phyloP scores from a whole-genome alignment of 37 sponge, comb jelly and placozoan genomes.

The Amphimedon queenslandica region DNA sequence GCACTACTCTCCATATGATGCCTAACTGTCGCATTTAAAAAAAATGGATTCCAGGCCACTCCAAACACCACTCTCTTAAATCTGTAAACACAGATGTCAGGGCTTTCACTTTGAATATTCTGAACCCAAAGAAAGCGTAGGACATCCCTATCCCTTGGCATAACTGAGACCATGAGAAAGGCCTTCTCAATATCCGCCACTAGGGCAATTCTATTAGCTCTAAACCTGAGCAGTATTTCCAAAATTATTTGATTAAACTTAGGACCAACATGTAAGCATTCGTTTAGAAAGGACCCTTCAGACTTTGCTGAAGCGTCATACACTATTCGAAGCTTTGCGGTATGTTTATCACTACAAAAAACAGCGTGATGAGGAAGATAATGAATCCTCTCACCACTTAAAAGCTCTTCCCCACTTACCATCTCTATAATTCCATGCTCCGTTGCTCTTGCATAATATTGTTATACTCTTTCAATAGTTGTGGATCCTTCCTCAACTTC shows the following conservation, averaged over 20 bases:
- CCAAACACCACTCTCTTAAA: not conserved
- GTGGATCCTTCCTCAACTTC: no score
- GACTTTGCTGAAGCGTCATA: no score
- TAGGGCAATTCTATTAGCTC: conserved; percentile 21
- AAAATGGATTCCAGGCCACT: not conserved
- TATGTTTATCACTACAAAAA: no score
- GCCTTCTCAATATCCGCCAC: conserved; percentile 54
- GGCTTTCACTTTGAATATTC: not conserved
- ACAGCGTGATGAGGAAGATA: no score
- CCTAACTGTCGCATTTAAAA: not conserved
- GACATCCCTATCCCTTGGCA: not conserved
- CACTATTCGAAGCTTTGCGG: no score
- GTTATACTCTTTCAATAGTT: no score
- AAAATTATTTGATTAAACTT: conserved; percentile 31
- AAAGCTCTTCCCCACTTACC: no score
- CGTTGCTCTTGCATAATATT: no score
- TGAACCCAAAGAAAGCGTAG: not conserved
- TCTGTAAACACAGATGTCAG: not conserved
- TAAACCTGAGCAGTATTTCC: conserved; percentile 25
- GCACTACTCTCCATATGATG: not conserved
- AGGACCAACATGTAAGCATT: no score
- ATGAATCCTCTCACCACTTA: no score
- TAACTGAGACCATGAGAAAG: conserved; percentile 24
- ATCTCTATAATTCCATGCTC: no score
- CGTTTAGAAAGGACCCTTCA: no score